phyloP scores from a whole-genome alignment of 2,797 vertebrate genomes.

The Tadarida brasiliensis region DNA sequence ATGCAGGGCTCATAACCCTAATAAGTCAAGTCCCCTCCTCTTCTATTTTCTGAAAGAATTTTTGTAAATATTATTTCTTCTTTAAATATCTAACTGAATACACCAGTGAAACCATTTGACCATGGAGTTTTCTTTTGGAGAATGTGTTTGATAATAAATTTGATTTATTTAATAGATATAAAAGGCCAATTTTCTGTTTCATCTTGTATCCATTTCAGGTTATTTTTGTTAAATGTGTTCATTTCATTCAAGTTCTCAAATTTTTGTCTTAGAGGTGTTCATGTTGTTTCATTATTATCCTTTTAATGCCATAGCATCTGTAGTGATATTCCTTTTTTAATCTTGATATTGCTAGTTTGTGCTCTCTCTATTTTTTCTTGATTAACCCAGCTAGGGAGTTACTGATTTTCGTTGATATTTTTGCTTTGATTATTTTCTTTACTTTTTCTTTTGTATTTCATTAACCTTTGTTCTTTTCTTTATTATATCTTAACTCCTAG shows the following conservation, averaged over 20 bases:
- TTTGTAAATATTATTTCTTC: too few relatives aligned
- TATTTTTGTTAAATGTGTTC: too few relatives aligned
- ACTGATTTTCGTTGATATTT: neutral
- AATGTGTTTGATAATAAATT: too few relatives aligned
- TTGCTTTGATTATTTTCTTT: neutral
- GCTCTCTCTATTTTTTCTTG: neutral
- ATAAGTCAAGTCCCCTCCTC: too few relatives aligned
- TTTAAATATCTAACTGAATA: too few relatives aligned
- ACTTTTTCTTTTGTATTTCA: neutral
- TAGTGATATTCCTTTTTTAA: neutral
- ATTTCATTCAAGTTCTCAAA: neutral
- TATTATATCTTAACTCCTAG: conserved; percentile 8
- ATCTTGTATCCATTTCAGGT: too few relatives aligned
- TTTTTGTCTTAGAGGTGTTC: neutral
- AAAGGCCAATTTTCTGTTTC: too few relatives aligned
- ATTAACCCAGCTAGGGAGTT: neutral
- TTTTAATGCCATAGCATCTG: neutral
- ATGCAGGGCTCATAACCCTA: too few relatives aligned
- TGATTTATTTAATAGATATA: too few relatives aligned
- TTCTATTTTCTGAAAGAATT: too few relatives aligned
- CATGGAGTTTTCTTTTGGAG: too few relatives aligned
- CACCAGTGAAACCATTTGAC: too few relatives aligned
- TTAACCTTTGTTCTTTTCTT: neutral
- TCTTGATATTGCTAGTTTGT: neutral
- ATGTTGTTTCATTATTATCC: conserved; percentile 3